Conservation (phyloP, 2,113 vertebrate genomes). For the Ranitomeya imitator region DNA sequence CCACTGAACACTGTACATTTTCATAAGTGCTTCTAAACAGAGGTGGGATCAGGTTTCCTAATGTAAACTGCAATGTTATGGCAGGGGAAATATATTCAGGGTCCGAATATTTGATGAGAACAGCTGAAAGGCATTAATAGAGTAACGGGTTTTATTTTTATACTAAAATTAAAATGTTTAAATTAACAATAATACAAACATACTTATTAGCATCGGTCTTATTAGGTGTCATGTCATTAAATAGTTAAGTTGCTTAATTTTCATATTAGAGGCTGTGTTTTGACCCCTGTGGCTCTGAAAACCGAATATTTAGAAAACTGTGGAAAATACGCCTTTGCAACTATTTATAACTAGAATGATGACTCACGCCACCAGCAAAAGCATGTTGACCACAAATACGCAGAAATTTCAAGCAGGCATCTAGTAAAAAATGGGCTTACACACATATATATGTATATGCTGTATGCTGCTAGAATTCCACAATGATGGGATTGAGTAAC, state of each 20-base stretch:
- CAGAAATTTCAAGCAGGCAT: slow-evolving; percentile 47
- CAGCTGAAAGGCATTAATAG: slow-evolving; percentile 26
- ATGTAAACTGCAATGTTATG: slow-evolving; percentile 13
- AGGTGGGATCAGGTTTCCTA: slow-evolving; percentile 11
- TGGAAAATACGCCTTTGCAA: slow-evolving; percentile 51
- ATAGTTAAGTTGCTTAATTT: slow-evolving; percentile 16
- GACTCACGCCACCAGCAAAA: slow-evolving; percentile 54
- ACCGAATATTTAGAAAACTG: slow-evolving; percentile 31
- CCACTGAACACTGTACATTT: slow-evolving; percentile 15
- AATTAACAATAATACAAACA: not conserved
- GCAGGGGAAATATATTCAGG: not conserved
- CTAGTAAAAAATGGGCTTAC: slow-evolving; percentile 8
- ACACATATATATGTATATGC: slow-evolving; percentile 49
- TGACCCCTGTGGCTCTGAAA: slow-evolving; percentile 15
- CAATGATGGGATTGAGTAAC: slow-evolving; percentile 57
- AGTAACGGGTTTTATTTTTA: not conserved
- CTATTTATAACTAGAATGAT: slow-evolving; percentile 50
- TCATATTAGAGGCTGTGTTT: slow-evolving; percentile 4
- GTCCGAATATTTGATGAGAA: not conserved
- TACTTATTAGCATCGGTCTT: not conserved
- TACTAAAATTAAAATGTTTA: not conserved
- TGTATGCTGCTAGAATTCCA: slow-evolving; percentile 52
- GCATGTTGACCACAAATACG: slow-evolving; percentile 46
- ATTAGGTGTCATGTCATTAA: slow-evolving; percentile 4
- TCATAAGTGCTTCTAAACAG: slow-evolving; percentile 21